Percentiles rank a stretch among this genome's conserved stretches.
phyloP scores from a whole-genome alignment of 2,113 vertebrate genomes.

The Mormyrus lacerda region DNA sequence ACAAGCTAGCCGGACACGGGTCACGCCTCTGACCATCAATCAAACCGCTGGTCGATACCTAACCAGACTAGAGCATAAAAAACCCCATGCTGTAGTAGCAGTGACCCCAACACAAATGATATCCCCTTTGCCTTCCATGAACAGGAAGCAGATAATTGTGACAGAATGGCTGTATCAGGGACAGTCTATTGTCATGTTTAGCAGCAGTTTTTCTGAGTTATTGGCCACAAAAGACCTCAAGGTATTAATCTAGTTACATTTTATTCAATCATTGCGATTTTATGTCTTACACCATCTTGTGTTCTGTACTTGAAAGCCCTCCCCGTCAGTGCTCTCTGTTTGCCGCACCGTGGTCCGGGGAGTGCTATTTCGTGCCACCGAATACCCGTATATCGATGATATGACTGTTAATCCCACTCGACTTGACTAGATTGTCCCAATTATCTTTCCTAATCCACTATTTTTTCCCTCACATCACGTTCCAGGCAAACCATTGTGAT shows the following conservation, averaged over 20 bases:
- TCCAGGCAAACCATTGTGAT: background rate
- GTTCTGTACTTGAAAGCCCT: background rate
- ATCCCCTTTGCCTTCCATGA: conserved; percentile 6
- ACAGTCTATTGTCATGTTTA: background rate
- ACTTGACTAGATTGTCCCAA: background rate
- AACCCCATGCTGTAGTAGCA: background rate
- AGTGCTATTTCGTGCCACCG: background rate
- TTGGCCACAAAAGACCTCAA: background rate
- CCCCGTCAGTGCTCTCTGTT: background rate
- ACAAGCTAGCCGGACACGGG: background rate
- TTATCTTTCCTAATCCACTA: background rate
- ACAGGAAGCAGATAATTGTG: conserved; percentile 6
- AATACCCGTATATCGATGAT: background rate
- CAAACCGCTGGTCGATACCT: background rate
- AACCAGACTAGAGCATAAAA: conserved; percentile 10
- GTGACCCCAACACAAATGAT: conserved; percentile 14
- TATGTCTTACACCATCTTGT: background rate
- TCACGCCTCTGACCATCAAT: conserved; percentile 11
- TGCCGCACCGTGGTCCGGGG: too few relatives aligned
- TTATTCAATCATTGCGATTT: background rate
- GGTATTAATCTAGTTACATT: background rate
- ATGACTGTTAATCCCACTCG: background rate
- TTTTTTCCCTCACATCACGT: background rate
- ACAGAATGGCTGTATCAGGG: background rate
- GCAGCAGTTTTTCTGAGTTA: background rate